These are phyloP conservation scores for Thermophis baileyi DNA, from an alignment of 2,113 vertebrate genomes.

Conservation along the genomic window DNA sequence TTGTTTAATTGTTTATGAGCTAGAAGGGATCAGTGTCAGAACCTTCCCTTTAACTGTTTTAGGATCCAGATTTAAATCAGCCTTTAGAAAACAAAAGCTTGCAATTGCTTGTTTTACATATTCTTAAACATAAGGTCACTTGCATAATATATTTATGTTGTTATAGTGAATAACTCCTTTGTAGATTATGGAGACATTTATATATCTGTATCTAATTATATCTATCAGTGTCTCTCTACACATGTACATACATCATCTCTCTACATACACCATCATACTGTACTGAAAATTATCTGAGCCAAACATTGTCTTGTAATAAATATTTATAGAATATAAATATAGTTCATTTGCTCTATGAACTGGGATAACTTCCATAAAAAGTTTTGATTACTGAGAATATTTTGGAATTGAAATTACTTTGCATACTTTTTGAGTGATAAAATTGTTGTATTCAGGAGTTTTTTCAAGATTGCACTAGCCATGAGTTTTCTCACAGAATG, in stretches of 20 bases:
- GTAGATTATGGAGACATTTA: too few species aligned
- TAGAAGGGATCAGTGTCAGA: background rate
- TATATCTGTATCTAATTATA: too few species aligned
- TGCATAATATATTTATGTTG: background rate
- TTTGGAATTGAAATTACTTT: background rate
- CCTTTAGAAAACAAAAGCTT: background rate
- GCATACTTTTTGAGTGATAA: background rate
- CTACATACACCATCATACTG: background rate
- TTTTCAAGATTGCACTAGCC: background rate
- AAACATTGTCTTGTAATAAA: background rate
- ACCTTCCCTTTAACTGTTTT: background rate
- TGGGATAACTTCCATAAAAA: background rate
- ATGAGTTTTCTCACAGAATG: background rate
- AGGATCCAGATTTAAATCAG: background rate
- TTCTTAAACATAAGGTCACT: background rate
- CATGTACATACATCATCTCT: background rate
- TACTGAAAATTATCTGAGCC: too few species aligned
- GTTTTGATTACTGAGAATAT: background rate
- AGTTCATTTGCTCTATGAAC: background rate
- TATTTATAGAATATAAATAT: background rate
- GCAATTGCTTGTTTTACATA: background rate
- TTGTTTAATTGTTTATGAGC: background rate
- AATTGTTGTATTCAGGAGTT: background rate
- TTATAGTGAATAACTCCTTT: too few species aligned
- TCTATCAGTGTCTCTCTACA: too few species aligned